Percentiles rank a stretch among this genome's conserved stretches.
Evolutionary conservation across 1,140 invertebrate species (phyloP).

Genomic region (Zaprionus kolodkinae): DNA sequence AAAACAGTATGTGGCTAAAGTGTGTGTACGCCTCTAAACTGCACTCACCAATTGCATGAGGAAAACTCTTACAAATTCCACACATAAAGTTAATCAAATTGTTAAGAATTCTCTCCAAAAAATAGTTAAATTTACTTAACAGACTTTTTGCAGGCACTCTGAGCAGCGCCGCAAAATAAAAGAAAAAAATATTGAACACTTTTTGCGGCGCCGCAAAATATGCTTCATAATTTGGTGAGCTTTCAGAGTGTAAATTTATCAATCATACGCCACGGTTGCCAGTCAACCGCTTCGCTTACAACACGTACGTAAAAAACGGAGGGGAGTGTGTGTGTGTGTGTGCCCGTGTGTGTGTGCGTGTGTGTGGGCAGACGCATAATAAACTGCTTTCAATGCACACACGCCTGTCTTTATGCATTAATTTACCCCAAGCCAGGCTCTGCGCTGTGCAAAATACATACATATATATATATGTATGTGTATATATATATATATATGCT

Average conservation of each 20-base stretch:
- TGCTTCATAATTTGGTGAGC: slow-evolving; percentile 47
- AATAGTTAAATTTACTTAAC: slow-evolving; percentile 1
- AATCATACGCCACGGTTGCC: slow-evolving; percentile 67
- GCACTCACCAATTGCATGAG: neutral
- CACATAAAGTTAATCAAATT: neutral
- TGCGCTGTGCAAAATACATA: slow-evolving; percentile 13
- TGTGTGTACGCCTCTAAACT: neutral
- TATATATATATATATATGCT: neutral
- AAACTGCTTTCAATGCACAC: slow-evolving; percentile 71
- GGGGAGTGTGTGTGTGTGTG: neutral
- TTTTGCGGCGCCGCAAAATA: slow-evolving; percentile 27
- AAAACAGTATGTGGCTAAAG: neutral
- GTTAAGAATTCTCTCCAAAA: neutral
- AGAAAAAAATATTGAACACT: slow-evolving; percentile 3
- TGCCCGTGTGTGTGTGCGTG: slow-evolving; percentile 22
- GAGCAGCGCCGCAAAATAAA: neutral
- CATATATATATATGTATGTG: neutral
- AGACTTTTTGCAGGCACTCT: slow-evolving; percentile 13
- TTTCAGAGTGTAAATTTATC: slow-evolving; percentile 74
- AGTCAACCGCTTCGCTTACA: slow-evolving; percentile 18
- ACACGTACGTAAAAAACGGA: slow-evolving; percentile 1
- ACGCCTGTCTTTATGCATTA: slow-evolving; percentile 70
- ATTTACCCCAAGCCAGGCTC: slow-evolving; percentile 59
- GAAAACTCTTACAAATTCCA: neutral
- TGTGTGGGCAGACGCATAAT: slow-evolving; percentile 51